Conservation (phyloP, 2,113 vertebrate species). For the Falcunculus frontatus region DNA sequence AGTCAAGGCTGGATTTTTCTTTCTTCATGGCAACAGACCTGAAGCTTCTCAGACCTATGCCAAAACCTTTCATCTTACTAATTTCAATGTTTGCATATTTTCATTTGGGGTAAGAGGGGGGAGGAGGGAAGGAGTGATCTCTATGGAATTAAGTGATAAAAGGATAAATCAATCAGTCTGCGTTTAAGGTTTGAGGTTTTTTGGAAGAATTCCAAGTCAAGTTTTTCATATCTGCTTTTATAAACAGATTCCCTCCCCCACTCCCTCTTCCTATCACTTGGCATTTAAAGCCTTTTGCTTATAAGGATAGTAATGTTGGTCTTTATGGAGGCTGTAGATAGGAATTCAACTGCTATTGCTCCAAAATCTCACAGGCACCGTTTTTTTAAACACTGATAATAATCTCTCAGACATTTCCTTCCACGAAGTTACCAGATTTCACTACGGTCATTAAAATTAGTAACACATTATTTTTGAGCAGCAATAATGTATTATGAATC, state of each 20-base stretch:
- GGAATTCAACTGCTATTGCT: not conserved
- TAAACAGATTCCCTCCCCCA: not conserved
- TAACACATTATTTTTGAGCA: not conserved
- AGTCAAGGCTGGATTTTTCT: not conserved
- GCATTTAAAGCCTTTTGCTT: not conserved
- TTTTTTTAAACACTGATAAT: not conserved
- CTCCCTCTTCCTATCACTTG: not conserved
- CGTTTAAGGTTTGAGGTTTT: not conserved
- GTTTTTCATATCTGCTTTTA: not conserved
- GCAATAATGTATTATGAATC: not conserved
- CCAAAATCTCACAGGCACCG: not conserved
- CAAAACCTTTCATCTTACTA: not conserved
- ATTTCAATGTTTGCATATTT: not conserved
- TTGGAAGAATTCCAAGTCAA: not conserved
- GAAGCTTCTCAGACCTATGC: not conserved
- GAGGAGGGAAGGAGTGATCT: not conserved
- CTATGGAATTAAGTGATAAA: not conserved
- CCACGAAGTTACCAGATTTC: not conserved
- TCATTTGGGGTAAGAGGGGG: fast-evolving
- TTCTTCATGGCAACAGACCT: not conserved
- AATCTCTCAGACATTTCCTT: not conserved
- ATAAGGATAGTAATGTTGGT: not conserved
- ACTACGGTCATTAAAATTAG: not conserved
- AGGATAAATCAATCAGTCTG: not conserved
- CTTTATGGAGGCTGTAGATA: not conserved